These are phyloP conservation scores for Paedocypris micromegethes DNA, from an alignment of 2,797 vertebrate genomes.

Conservation along the genomic window DNA sequence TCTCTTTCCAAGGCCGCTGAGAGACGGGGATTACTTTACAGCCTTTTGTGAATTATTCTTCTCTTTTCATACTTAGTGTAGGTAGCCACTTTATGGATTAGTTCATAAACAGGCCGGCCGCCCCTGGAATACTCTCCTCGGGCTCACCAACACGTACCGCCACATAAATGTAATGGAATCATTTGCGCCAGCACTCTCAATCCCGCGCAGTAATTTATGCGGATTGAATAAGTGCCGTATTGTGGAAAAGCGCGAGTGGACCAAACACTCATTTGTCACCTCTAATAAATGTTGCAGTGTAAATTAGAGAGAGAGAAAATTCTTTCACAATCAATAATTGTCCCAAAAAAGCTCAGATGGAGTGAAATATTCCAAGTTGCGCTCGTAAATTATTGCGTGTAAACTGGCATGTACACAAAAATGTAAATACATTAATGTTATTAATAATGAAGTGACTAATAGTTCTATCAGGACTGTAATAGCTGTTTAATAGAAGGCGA, in stretches of 20 bases:
- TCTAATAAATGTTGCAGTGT: conserved; percentile 99
- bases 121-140: conserved; percentile 63
- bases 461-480: conserved; percentile 80
- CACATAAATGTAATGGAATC: conserved; percentile 80
- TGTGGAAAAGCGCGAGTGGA: conserved; percentile 77
- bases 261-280: conserved; percentile 81
- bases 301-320: conserved; percentile 97
- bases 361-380: conserved; percentile 93
- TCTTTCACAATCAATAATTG: conserved; percentile 99
- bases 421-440: conserved; percentile 99
- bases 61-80: conserved; percentile 32
- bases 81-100: conserved; percentile 48
- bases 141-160: conserved; percentile 64
- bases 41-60: conserved; percentile 26
- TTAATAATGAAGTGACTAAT: conserved; percentile 99
- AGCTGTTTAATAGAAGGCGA: conserved; percentile 82
- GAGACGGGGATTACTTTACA: background rate
- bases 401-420: conserved; percentile 99
- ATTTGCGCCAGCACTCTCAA: conserved; percentile 75
- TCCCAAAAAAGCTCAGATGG: conserved; percentile 95
- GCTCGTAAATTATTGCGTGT: conserved; percentile 99
- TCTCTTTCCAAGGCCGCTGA: no score
- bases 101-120: conserved; percentile 43
- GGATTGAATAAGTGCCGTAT: conserved; percentile 79
- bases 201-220: conserved; percentile 76